Percentiles rank a stretch among this genome's conserved stretches.
phyloP scores from a whole-genome alignment of 2,797 vertebrate species.

The Notolepis coatsorum region DNA sequence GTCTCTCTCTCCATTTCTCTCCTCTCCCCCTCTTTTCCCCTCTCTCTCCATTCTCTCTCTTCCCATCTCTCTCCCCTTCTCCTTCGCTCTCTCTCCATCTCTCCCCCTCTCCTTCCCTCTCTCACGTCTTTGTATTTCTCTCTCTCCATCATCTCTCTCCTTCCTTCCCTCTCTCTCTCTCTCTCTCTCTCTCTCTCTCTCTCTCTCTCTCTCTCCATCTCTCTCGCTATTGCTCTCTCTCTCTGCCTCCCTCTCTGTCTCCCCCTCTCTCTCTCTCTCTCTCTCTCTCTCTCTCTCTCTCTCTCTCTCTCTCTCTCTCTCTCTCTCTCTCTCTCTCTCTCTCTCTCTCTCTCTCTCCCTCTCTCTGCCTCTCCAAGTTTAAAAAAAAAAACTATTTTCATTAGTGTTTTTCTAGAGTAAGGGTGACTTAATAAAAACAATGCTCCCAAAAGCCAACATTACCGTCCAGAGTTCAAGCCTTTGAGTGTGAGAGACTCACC shows the following conservation, averaged over 20 bases:
- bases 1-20: too few relatives aligned
- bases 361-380: too few relatives aligned
- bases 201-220: not conserved
- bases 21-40: too few relatives aligned
- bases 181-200: not conserved
- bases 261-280: not conserved
- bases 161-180: not conserved
- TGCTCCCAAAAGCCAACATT: not conserved
- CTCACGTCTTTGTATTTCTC: too few relatives aligned
- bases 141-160: too few relatives aligned
- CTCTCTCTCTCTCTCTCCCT: not conserved
- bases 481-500: slow-evolving; percentile 2
- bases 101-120: too few relatives aligned
- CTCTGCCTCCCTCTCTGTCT: not conserved
- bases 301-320: too few relatives aligned
- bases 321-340: not conserved
- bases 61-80: too few relatives aligned
- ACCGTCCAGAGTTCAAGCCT: not conserved
- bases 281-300: not conserved
- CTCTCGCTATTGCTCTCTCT: not conserved
- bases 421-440: not conserved
- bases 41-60: too few relatives aligned
- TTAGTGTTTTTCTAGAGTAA: slow-evolving; percentile 7
- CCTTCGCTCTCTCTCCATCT: too few relatives aligned
- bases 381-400: not conserved